phyloP scores from a whole-genome alignment of 2,888 invertebrate species.

The Chromoteleia sp. region DNA sequence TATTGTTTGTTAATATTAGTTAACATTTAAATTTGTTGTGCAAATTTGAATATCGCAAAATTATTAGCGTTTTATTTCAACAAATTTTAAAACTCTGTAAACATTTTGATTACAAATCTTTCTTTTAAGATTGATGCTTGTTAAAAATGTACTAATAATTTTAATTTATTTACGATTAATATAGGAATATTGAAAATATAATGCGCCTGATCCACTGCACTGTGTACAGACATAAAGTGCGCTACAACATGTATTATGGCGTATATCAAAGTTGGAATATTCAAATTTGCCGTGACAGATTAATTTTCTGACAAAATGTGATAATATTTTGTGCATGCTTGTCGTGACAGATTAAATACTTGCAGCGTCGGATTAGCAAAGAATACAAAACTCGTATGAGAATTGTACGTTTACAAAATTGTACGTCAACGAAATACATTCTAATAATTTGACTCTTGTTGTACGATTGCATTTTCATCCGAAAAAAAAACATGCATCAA shows the following conservation, averaged over 20 bases:
- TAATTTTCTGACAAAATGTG: constrained; percentile 15
- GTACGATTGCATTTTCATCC: background rate
- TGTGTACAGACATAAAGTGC: background rate
- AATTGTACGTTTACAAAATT: constrained; percentile 3
- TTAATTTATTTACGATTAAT: too few species aligned
- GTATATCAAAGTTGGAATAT: constrained; percentile 1
- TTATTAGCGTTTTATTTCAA: too few species aligned
- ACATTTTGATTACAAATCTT: too few species aligned
- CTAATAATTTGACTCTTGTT: background rate
- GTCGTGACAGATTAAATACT: constrained; percentile 10
- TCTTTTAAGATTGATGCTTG: too few species aligned
- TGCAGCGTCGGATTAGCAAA: background rate
- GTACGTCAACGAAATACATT: constrained; percentile 1
- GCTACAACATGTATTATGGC: constrained; percentile 3
- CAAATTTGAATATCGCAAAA: too few species aligned
- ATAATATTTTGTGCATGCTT: constrained; percentile 9
- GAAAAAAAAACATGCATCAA: background rate
- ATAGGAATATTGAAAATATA: too few species aligned
- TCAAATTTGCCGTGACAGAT: constrained; percentile 13
- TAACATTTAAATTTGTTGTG: too few species aligned
- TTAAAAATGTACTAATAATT: too few species aligned
- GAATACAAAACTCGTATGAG: constrained; percentile 7
- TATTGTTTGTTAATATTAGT: too few species aligned
- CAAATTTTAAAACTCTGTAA: too few species aligned
- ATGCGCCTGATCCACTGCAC: too few species aligned